Evolutionary conservation across 2,888 invertebrate species (phyloP).

Genomic region (Cryptocheilus praepositus): DNA sequence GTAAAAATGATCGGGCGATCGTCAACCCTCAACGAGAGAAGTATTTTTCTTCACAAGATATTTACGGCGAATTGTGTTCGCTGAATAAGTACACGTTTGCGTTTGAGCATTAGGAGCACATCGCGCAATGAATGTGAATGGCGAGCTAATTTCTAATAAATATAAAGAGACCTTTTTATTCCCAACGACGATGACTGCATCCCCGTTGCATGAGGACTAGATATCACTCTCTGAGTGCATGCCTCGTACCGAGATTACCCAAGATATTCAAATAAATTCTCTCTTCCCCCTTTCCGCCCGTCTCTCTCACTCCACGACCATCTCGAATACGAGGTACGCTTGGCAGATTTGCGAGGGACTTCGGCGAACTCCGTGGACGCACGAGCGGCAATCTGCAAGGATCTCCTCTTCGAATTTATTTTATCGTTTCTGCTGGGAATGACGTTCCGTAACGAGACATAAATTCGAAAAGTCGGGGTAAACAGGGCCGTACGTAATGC

Average conservation of each 20-base stretch:
- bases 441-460: slow-evolving; percentile 71
- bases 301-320: slow-evolving; percentile 17
- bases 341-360: slow-evolving; percentile 49
- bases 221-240: slow-evolving; percentile 37
- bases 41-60: too few species aligned
- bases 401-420: slow-evolving; percentile 66
- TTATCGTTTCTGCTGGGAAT: slow-evolving; percentile 66
- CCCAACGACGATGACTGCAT: slow-evolving; percentile 16
- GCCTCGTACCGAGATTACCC: slow-evolving; percentile 43
- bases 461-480: slow-evolving; percentile 65
- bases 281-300: slow-evolving; percentile 15
- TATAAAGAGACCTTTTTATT: slow-evolving; percentile 27
- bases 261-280: slow-evolving; percentile 54
- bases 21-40: too few species aligned
- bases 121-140: slow-evolving; percentile 11
- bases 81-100: slow-evolving; percentile 20
- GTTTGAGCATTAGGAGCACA: too few species aligned
- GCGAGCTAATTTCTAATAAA: slow-evolving; percentile 37
- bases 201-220: slow-evolving; percentile 31
- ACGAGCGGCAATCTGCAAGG: slow-evolving; percentile 61
- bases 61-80: background rate
- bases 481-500: slow-evolving; percentile 70
- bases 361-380: slow-evolving; percentile 45
- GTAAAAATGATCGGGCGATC: too few species aligned
- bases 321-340: slow-evolving; percentile 36